phyloP scores from a whole-genome alignment of 2,113 vertebrate genomes.

The Drymodes brunneopygia region DNA sequence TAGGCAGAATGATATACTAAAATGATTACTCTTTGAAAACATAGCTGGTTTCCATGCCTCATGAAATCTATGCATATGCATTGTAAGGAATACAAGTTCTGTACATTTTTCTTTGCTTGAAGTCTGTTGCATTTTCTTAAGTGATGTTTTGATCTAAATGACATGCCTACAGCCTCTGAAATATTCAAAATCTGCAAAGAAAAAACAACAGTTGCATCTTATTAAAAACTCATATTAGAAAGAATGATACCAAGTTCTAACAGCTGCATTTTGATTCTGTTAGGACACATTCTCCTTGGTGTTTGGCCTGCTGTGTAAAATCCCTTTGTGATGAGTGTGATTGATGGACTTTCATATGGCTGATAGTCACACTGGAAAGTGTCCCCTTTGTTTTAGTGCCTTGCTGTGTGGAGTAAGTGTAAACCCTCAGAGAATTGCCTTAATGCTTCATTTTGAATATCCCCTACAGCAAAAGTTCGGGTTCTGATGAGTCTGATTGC shows the following conservation, averaged over 20 bases:
- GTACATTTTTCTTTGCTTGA: not conserved
- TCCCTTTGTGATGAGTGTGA: not conserved
- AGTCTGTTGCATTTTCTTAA: not conserved
- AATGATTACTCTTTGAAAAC: not conserved
- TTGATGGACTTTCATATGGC: not conserved
- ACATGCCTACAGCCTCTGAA: not conserved
- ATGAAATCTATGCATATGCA: not conserved
- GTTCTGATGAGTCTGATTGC: not conserved
- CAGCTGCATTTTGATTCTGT: not conserved
- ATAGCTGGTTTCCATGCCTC: not conserved
- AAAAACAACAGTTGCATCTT: not conserved
- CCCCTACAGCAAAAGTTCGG: not conserved
- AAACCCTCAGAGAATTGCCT: not conserved
- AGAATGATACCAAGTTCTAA: not conserved
- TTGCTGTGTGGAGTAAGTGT: not conserved
- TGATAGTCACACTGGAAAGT: not conserved
- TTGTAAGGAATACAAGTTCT: not conserved
- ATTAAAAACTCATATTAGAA: not conserved
- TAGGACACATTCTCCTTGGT: not conserved
- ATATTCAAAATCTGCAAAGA: not conserved
- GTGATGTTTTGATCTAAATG: not conserved
- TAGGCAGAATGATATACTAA: not conserved
- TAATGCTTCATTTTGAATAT: not conserved
- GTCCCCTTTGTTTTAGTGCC: not conserved
- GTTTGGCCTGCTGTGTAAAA: not conserved